Conservation (phyloP, 1,140 invertebrate genomes). For the Trichogramma pretiosum region DNA sequence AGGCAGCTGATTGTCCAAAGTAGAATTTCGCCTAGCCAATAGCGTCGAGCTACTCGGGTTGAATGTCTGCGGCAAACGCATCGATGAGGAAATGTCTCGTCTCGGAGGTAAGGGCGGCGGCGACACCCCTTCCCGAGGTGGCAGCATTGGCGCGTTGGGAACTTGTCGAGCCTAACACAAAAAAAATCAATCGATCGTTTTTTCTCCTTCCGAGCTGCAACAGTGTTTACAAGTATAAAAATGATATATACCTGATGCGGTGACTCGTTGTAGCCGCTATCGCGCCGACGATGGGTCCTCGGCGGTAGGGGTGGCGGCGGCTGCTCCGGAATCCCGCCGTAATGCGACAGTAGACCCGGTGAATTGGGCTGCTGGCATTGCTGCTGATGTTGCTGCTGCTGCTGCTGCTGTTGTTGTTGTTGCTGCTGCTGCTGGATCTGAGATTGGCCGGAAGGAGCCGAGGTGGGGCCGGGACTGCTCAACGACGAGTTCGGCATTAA, state of each 20-base stretch:
- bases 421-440: no score
- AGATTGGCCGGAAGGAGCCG: no score
- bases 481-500: conserved; percentile 25
- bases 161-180: conserved; percentile 49
- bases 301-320: conserved; percentile 53
- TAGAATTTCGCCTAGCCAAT: conserved; percentile 42
- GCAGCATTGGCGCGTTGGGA: conserved; percentile 51
- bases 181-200: no score
- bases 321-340: background rate
- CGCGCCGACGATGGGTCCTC: conserved; percentile 45
- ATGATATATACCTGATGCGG: conserved; percentile 42
- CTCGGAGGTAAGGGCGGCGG: conserved; percentile 56
- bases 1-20: conserved; percentile 34
- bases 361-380: no score
- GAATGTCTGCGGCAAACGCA: conserved; percentile 35
- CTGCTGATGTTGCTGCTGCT: no score
- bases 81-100: conserved; percentile 38
- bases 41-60: conserved; percentile 35
- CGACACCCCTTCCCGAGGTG: conserved; percentile 50
- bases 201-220: no score
- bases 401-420: no score
- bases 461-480: conserved; percentile 41
- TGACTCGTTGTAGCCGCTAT: conserved; percentile 53
- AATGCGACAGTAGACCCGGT: conserved; percentile 38
- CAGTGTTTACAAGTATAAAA: no score